These are phyloP conservation scores for Cydia splendana DNA, from an alignment of 1,140 invertebrate genomes.

Conservation along the genomic window DNA sequence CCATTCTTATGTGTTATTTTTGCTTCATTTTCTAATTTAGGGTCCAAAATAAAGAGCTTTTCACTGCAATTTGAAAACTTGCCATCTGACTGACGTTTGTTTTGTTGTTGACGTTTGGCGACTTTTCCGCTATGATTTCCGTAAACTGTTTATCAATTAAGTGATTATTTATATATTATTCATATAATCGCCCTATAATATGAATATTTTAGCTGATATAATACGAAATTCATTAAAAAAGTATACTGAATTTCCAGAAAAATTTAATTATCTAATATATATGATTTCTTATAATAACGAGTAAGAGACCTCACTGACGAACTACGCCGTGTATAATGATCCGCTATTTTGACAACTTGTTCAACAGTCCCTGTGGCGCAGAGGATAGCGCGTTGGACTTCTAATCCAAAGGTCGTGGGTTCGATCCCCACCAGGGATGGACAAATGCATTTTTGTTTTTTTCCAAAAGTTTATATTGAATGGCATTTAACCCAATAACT, in stretches of 20 bases:
- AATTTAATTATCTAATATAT: background rate
- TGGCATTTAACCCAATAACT: too few relatives aligned
- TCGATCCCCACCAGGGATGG: constrained; percentile 83
- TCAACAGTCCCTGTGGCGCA: constrained; percentile 74
- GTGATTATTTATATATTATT: background rate
- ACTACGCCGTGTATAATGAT: background rate
- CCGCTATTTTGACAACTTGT: constrained; percentile 36
- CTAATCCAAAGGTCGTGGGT: constrained; percentile 83
- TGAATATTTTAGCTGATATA: background rate
- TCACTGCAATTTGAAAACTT: constrained; percentile 31
- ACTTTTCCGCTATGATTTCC: constrained; percentile 6
- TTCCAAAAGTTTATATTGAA: too few relatives aligned
- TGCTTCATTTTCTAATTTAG: constrained; percentile 13
- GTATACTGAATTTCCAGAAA: background rate
- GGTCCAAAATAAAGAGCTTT: background rate
- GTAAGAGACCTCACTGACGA: constrained; percentile 8
- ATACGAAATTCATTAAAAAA: background rate
- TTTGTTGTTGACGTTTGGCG: constrained; percentile 24
- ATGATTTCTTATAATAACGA: background rate
- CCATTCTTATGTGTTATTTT: constrained; percentile 41
- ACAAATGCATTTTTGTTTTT: too few relatives aligned
- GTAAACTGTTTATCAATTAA: background rate
- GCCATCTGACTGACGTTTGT: constrained; percentile 25
- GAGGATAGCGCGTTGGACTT: constrained; percentile 72
- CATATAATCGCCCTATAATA: background rate